A percentile compares a stretch with the other conserved stretches of the same genome.
Evolutionary conservation across 1,140 invertebrate genomes (phyloP).

Genomic region (Drosophila guanche): DNA sequence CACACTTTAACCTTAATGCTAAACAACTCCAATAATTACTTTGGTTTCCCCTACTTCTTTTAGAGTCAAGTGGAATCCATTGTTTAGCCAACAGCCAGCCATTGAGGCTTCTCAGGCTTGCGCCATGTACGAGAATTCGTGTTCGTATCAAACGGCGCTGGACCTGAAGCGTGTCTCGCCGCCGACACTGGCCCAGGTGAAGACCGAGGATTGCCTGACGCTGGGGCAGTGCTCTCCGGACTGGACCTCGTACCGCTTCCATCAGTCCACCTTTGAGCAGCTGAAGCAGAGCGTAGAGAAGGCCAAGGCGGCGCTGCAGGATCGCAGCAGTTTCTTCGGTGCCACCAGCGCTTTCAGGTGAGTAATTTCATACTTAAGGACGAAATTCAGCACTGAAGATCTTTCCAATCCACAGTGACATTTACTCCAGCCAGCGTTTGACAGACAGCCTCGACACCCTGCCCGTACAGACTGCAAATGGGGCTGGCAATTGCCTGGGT

Average conservation of each 20-base stretch:
- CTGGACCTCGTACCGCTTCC: constrained; percentile 90
- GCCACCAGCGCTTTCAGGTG: constrained; percentile 83
- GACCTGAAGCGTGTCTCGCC: constrained; percentile 90
- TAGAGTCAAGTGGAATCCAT: constrained; percentile 82
- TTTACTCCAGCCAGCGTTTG: constrained; percentile 79
- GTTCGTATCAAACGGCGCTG: constrained; percentile 93
- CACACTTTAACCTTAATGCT: background rate
- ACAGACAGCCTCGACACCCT: constrained; percentile 77
- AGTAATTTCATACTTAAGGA: background rate
- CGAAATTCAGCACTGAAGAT: background rate
- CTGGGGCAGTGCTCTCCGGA: constrained; percentile 85
- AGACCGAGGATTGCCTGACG: constrained; percentile 86
- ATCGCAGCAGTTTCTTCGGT: constrained; percentile 83
- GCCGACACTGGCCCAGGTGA: constrained; percentile 84
- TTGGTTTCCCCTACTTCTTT: background rate
- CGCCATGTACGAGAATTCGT: constrained; percentile 94
- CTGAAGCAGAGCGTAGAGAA: constrained; percentile 94
- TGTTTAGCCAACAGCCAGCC: constrained; percentile 69
- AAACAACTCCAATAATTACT: background rate
- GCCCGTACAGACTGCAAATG: constrained; percentile 71
- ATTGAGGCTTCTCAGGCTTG: constrained; percentile 53
- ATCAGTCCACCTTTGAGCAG: constrained; percentile 92
- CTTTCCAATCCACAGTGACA: constrained; percentile 59
- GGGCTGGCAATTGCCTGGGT: constrained; percentile 69
- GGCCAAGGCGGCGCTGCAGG: constrained; percentile 92